Percentiles rank a stretch among this genome's conserved stretches.
phyloP scores from a whole-genome alignment of 2,113 vertebrate species.

The Paedocypris sp. region DNA sequence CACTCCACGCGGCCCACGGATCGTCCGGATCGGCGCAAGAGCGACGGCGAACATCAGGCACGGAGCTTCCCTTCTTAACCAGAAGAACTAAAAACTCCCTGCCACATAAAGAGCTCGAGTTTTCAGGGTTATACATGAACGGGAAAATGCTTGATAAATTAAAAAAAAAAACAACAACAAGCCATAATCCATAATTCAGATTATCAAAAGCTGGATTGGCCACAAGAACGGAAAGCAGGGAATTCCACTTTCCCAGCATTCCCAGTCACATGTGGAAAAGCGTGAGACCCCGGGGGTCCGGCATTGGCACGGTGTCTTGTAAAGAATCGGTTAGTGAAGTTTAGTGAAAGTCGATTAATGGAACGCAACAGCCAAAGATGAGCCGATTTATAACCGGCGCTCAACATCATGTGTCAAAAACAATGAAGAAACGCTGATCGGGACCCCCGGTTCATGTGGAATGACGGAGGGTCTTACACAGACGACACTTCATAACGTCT shows the following conservation, averaged over 20 bases:
- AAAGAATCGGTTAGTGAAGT: neutral
- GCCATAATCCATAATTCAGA: neutral
- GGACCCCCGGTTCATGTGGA: neutral
- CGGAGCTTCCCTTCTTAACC: neutral
- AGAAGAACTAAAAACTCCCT: neutral
- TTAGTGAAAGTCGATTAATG: neutral
- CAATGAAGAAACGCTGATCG: neutral
- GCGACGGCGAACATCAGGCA: neutral
- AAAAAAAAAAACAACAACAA: neutral
- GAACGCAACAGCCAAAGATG: neutral
- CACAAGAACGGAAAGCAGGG: neutral
- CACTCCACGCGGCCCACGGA: neutral
- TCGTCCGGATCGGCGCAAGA: neutral
- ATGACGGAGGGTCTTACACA: neutral
- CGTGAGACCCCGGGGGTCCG: neutral
- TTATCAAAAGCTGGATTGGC: neutral
- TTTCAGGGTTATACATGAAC: neutral
- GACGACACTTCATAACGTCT: neutral
- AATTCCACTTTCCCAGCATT: constrained; percentile 14
- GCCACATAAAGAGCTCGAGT: neutral
- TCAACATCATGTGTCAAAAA: neutral
- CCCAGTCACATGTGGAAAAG: neutral
- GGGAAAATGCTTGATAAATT: neutral
- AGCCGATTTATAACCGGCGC: neutral
- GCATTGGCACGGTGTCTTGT: constrained; percentile 28